Percentiles rank a stretch among this genome's conserved stretches.
Conservation (phyloP, 2,888 invertebrate species). For the Artemia sp. region DNA sequence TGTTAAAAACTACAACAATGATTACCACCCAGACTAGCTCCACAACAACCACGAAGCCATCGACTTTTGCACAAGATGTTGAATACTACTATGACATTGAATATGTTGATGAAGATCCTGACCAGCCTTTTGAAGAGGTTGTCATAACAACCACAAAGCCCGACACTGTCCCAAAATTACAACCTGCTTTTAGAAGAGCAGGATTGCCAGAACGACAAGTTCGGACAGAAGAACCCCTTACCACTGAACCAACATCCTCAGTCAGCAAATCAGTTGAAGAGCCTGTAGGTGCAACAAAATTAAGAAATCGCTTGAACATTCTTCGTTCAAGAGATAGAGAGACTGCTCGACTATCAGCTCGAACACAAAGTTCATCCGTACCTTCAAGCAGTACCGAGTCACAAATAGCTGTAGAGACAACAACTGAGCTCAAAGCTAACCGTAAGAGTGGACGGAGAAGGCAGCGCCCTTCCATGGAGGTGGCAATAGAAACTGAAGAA, state of each 20-base stretch:
- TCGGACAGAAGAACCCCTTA: background rate
- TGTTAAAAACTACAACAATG: background rate
- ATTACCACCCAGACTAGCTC: background rate
- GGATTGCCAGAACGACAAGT: conserved; percentile 6
- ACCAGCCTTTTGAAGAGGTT: background rate
- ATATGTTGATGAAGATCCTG: background rate
- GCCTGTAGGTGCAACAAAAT: background rate
- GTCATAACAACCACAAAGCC: background rate
- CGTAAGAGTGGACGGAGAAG: background rate
- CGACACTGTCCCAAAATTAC: background rate
- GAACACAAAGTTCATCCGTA: background rate
- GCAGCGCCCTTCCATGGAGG: background rate
- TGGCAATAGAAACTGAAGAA: background rate
- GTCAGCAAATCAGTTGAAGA: background rate
- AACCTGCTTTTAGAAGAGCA: conserved; percentile 7
- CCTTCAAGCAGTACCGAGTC: background rate
- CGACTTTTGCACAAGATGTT: background rate
- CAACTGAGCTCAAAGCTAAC: background rate
- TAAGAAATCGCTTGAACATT: background rate
- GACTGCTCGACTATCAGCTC: background rate
- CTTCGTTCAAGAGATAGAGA: background rate
- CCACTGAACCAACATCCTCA: background rate
- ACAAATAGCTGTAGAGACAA: background rate
- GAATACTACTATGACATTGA: conserved; percentile 3
- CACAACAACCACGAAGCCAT: background rate